phyloP scores from a whole-genome alignment of 1,140 invertebrate species.

The Pogonognathellus flavescens region DNA sequence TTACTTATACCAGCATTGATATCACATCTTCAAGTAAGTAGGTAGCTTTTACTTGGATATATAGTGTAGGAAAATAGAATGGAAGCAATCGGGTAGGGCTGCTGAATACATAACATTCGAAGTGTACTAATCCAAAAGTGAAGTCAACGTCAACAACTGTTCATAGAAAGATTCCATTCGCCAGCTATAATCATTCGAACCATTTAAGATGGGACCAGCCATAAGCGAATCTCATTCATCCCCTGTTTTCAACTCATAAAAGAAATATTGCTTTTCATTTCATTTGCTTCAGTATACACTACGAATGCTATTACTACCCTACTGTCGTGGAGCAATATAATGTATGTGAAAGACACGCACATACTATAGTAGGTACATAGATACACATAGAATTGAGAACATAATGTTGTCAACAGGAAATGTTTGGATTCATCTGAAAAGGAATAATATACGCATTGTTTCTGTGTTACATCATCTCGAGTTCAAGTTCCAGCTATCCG shows the following conservation, averaged over 20 bases:
- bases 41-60: not conserved
- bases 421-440: no score
- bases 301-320: no score
- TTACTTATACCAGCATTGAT: constrained; percentile 10
- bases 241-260: not conserved
- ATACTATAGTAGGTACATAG: no score
- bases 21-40: constrained; percentile 22
- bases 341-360: no score
- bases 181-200: not conserved
- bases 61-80: not conserved
- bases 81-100: not conserved
- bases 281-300: no score
- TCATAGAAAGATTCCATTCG: not conserved
- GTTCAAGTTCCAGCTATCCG: no score
- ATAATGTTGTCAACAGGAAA: no score
- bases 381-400: no score
- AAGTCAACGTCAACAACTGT: not conserved
- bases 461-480: no score
- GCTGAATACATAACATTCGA: not conserved
- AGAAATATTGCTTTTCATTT: no score
- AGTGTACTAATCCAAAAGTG: not conserved
- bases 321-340: no score
- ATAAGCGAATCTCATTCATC: not conserved
- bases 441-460: no score
- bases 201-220: not conserved